These are phyloP conservation scores for Chionis minor DNA, from an alignment of 2,113 vertebrate species.

Conservation along the genomic window DNA sequence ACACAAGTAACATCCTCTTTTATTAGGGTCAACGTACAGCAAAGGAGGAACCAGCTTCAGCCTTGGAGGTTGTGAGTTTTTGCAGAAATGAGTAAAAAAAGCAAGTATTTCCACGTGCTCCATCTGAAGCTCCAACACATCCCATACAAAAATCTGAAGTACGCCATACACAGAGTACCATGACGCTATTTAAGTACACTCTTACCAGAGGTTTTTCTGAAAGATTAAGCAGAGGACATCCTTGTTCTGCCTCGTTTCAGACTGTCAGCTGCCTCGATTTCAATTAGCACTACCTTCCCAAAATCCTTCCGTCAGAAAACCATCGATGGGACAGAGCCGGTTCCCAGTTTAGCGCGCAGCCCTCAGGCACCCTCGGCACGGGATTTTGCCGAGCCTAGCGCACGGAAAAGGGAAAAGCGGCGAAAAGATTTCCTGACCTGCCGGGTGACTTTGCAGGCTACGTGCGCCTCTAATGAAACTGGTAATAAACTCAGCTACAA, in stretches of 20 bases:
- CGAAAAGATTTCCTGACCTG: neutral
- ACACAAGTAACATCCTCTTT: neutral
- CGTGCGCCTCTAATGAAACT: neutral
- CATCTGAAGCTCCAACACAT: neutral
- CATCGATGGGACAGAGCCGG: rapidly evolving
- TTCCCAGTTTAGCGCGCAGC: neutral
- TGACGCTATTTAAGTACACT: rapidly evolving
- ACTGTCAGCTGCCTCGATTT: neutral
- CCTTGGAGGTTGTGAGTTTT: rapidly evolving
- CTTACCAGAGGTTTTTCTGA: neutral
- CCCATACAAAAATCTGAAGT: neutral
- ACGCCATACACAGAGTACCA: neutral
- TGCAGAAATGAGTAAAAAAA: neutral
- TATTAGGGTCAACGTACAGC: neutral
- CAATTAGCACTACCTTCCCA: neutral
- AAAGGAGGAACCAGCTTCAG: neutral
- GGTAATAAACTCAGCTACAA: neutral
- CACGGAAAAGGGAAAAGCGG: neutral
- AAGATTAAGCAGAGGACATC: neutral
- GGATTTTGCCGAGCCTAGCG: neutral
- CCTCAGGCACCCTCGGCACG: rapidly evolving
- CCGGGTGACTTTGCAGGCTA: neutral
- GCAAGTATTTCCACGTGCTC: too few relatives aligned
- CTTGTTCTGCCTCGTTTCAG: neutral
- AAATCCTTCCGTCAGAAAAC: neutral